A percentile compares a stretch with the other conserved stretches of the same genome.
These are phyloP conservation scores for Pseudocheirus occidentalis DNA, from an alignment of 2,797 vertebrate species.

Conservation along the genomic window DNA sequence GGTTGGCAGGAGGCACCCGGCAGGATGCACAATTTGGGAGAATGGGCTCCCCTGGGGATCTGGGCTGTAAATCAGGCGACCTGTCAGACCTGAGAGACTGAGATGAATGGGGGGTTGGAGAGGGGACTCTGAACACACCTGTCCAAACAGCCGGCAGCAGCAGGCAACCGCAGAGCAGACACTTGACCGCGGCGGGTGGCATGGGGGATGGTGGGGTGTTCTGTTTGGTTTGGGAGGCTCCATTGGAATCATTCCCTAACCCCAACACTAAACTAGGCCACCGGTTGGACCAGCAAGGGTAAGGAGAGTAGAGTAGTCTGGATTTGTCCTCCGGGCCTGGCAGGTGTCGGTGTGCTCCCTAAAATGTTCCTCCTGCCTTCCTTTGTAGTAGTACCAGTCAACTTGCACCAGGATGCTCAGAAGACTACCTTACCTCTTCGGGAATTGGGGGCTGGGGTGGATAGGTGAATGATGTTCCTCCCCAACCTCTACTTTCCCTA, in stretches of 20 bases:
- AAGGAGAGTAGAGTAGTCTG: neutral
- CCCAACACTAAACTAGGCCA: neutral
- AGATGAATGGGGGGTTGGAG: conserved; percentile 40
- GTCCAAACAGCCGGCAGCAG: conserved; percentile 75
- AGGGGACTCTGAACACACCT: conserved; percentile 70
- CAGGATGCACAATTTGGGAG: neutral
- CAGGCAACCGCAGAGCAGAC: conserved; percentile 74
- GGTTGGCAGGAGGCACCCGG: neutral
- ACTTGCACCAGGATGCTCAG: neutral
- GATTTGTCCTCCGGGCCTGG: neutral
- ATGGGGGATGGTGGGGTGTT: fast-evolving
- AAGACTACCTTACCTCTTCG: neutral
- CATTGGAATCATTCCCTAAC: neutral
- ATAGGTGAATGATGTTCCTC: neutral
- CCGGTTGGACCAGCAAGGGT: neutral
- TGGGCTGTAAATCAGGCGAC: conserved; percentile 67
- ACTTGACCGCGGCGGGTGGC: neutral
- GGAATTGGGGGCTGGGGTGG: neutral
- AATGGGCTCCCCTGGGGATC: neutral
- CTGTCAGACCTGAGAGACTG: conserved; percentile 70
- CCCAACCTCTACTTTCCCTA: neutral
- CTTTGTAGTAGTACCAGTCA: neutral
- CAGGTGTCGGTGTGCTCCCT: neutral
- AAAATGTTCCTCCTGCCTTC: neutral
- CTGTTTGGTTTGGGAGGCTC: conserved; percentile 25